These are phyloP conservation scores for Halichondria panicea DNA, from an alignment of 37 sponge, comb jelly and placozoan genomes.

Conservation along the genomic window DNA sequence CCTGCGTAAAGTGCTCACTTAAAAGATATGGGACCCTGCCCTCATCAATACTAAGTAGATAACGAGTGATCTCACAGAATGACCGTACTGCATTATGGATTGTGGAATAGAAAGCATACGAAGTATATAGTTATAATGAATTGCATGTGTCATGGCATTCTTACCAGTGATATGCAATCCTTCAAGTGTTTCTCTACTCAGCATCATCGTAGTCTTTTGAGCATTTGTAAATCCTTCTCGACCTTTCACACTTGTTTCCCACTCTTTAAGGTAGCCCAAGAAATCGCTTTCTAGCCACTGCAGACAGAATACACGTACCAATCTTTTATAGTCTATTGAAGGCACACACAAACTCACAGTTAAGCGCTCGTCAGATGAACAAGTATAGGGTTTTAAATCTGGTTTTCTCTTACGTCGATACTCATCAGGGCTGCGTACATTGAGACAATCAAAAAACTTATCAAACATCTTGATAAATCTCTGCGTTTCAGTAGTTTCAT, in stretches of 20 bases:
- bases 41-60: no score
- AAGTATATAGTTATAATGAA: not conserved
- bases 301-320: no score
- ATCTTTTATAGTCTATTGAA: not conserved
- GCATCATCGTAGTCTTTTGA: slow-evolving; percentile 7
- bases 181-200: slow-evolving; percentile 30
- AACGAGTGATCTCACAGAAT: not conserved
- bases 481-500: slow-evolving; percentile 11
- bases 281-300: slow-evolving; percentile 27
- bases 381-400: slow-evolving; percentile 47
- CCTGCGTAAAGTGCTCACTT: no score
- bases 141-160: not conserved
- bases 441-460: slow-evolving; percentile 51
- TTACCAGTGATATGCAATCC: slow-evolving; percentile 37
- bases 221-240: slow-evolving; percentile 11
- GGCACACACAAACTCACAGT: slow-evolving; percentile 5
- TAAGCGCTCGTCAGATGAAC: slow-evolving; percentile 33
- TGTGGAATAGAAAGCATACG: not conserved
- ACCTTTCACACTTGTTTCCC: slow-evolving; percentile 16
- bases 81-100: not conserved
- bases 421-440: slow-evolving; percentile 34
- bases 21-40: no score
- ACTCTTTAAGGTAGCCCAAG: slow-evolving; percentile 13
- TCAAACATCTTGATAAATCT: slow-evolving; percentile 16
- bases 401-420: slow-evolving; percentile 3